These are phyloP conservation scores for Cotesia typhae DNA, from an alignment of 1,140 invertebrate species.

Conservation along the genomic window DNA sequence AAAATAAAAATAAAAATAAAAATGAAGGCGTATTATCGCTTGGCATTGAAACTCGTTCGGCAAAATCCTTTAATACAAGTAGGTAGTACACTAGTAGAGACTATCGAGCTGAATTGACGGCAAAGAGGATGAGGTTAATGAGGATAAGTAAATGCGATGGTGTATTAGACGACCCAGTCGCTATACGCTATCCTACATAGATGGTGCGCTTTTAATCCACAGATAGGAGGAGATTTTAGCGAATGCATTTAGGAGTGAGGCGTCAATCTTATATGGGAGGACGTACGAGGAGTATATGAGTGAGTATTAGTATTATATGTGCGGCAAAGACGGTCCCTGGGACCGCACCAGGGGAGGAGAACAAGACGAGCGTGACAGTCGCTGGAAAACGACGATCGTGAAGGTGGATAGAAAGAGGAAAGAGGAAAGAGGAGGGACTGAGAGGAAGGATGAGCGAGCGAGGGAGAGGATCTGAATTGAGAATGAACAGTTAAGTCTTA, in stretches of 20 bases:
- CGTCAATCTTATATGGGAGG: constrained; percentile 25
- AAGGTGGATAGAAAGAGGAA: constrained; percentile 36
- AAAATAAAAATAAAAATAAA: too few species aligned
- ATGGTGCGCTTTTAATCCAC: neutral
- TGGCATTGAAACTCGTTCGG: too few species aligned
- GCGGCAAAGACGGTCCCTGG: constrained; percentile 5
- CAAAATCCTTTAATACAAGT: neutral
- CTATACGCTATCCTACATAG: neutral
- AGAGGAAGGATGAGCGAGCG: constrained; percentile 30
- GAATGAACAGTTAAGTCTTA: constrained; percentile 10
- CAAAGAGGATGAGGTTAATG: neutral
- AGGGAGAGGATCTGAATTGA: constrained; percentile 29
- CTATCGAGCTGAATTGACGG: neutral
- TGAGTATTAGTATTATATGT: neutral
- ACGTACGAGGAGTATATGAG: neutral
- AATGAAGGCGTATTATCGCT: too few species aligned
- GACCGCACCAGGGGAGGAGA: neutral
- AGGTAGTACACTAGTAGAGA: neutral
- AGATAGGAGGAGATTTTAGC: too few species aligned
- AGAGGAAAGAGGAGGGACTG: constrained; percentile 33
- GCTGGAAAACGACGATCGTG: constrained; percentile 37
- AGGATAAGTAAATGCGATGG: constrained; percentile 15
- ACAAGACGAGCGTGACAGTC: constrained; percentile 23
- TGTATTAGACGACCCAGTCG: too few species aligned
- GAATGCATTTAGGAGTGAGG: constrained; percentile 26